phyloP scores from a whole-genome alignment of 2,888 invertebrate species.

The Saturnia pavonia region DNA sequence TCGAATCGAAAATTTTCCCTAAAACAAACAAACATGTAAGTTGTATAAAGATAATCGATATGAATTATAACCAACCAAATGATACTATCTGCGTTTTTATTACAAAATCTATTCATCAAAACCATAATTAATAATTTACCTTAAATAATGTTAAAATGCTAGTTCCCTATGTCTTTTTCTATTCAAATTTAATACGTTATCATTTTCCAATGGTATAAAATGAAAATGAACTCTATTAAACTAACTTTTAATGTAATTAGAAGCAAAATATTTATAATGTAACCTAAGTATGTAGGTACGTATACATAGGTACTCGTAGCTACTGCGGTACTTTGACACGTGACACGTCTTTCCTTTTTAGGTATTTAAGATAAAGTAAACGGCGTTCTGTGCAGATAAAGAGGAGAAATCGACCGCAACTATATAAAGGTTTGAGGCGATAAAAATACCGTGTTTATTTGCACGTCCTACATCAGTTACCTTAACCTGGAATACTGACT shows the following conservation, averaged over 20 bases:
- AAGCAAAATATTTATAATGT: not conserved
- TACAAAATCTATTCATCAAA: constrained; percentile 7
- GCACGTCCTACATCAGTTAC: constrained; percentile 78
- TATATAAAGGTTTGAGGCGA: constrained; percentile 80
- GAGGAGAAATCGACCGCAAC: constrained; percentile 80
- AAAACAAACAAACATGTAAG: constrained; percentile 63
- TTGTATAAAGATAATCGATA: constrained; percentile 56
- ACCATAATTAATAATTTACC: constrained; percentile 16
- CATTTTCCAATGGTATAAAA: not conserved
- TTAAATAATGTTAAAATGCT: not conserved
- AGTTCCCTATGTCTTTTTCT: no score
- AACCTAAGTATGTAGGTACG: no score
- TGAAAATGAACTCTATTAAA: constrained; percentile 3
- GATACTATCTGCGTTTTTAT: constrained; percentile 7
- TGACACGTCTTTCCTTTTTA: constrained; percentile 66
- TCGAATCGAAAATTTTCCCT: constrained; percentile 69
- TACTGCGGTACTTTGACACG: constrained; percentile 44
- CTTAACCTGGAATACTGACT: constrained; percentile 55
- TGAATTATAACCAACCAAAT: constrained; percentile 48
- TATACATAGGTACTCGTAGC: not conserved
- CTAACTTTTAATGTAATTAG: not conserved
- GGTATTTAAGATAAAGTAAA: constrained; percentile 75
- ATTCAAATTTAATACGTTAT: not conserved
- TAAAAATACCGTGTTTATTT: constrained; percentile 82
- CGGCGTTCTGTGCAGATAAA: constrained; percentile 77